A percentile compares a stretch with the other conserved stretches of the same genome.
Evolutionary conservation across 2,797 vertebrate genomes (phyloP).

Genomic region (Trachurus trachurus): DNA sequence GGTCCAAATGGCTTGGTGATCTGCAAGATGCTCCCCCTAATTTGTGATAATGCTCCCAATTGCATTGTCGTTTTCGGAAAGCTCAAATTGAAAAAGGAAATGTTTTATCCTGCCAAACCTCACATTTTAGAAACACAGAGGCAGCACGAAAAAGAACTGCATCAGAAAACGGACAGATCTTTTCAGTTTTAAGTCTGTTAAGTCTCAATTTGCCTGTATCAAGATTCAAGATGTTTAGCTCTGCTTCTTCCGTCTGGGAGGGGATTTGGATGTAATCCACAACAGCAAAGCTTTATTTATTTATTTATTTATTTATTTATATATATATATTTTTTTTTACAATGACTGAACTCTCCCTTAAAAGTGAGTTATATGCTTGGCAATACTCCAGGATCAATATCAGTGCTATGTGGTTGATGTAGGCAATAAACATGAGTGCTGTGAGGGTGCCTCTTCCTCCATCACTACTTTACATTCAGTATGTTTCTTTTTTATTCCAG

Average conservation of each 20-base stretch:
- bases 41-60: constrained; percentile 46
- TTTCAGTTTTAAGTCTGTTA: constrained; percentile 2
- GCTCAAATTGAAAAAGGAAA: background rate
- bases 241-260: constrained; percentile 9
- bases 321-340: constrained; percentile 6
- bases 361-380: constrained; percentile 65
- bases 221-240: constrained; percentile 7
- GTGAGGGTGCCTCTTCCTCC: constrained; percentile 26
- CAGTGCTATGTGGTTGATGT: constrained; percentile 54
- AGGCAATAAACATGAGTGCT: constrained; percentile 66
- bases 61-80: constrained; percentile 18
- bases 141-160: background rate
- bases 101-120: background rate
- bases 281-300: constrained; percentile 9
- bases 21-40: constrained; percentile 63
- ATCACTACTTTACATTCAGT: constrained; percentile 17
- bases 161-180: background rate
- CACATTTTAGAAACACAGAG: background rate
- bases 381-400: constrained; percentile 62
- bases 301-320: background rate
- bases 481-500: background rate
- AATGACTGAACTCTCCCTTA: constrained; percentile 49
- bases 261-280: constrained; percentile 24
- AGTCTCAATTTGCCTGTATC: background rate
- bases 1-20: constrained; percentile 66